Percentiles rank a stretch among this genome's conserved stretches.
Evolutionary conservation across 1,140 invertebrate species (phyloP).

Genomic region (Trachelipus rathkii): DNA sequence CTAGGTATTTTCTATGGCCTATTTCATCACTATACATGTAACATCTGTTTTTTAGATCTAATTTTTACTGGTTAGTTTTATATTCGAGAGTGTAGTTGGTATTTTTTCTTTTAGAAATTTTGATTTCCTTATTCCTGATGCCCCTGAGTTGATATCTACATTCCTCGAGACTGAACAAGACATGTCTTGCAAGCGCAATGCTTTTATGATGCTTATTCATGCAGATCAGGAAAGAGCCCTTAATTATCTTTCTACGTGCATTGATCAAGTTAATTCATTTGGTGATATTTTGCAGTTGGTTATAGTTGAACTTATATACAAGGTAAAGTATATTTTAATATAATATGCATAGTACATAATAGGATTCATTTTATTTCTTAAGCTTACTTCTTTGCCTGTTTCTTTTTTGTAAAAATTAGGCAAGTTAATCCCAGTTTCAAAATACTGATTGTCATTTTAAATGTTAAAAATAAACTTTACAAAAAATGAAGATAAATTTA

Average conservation of each 20-base stretch:
- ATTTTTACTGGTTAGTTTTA: too few relatives aligned
- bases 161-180: constrained; percentile 96
- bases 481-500: too few relatives aligned
- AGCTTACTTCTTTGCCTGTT: too few relatives aligned
- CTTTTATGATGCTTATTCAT: constrained; percentile 97
- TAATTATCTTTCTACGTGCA: constrained; percentile 84
- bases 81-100: not conserved
- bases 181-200: constrained; percentile 98
- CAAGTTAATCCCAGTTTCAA: too few relatives aligned
- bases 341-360: too few relatives aligned
- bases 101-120: constrained; percentile 70
- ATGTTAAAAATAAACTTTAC: too few relatives aligned
- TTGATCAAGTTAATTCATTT: constrained; percentile 91
- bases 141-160: constrained; percentile 90
- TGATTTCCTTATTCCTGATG: constrained; percentile 97
- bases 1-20: too few relatives aligned
- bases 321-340: constrained; percentile 60
- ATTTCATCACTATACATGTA: too few relatives aligned
- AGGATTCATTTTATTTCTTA: too few relatives aligned
- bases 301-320: constrained; percentile 98
- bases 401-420: too few relatives aligned
- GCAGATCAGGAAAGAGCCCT: constrained; percentile 91
- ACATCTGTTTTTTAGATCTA: too few relatives aligned
- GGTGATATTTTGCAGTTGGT: constrained; percentile 97
- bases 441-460: too few relatives aligned